Evolutionary conservation across 2,113 vertebrate species (phyloP).

Genomic region (Pseudois nayaur): DNA sequence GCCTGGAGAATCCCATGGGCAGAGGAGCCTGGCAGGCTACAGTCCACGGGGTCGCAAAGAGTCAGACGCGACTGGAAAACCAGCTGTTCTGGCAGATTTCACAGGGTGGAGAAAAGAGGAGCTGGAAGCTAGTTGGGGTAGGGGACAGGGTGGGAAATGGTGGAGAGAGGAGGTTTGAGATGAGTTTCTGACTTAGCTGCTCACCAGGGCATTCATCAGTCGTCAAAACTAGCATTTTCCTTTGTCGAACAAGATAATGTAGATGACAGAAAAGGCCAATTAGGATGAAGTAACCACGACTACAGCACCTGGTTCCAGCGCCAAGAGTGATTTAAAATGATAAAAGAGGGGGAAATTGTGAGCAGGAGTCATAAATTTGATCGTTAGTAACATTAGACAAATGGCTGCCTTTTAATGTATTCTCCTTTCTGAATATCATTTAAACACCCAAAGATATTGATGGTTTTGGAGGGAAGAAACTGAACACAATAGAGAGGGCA

Average conservation of each 20-base stretch:
- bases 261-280: background rate
- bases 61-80: background rate
- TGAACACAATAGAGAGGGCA: background rate
- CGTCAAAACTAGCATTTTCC: background rate
- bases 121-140: background rate
- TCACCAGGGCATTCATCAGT: background rate
- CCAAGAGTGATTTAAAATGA: slow-evolving; percentile 37
- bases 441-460: background rate
- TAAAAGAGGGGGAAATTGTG: background rate
- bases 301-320: background rate
- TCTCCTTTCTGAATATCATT: background rate
- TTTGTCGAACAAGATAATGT: slow-evolving; percentile 55
- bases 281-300: background rate
- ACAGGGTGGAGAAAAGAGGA: background rate
- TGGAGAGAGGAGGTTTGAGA: background rate
- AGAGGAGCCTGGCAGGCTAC: background rate
- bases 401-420: background rate
- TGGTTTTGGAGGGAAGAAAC: background rate
- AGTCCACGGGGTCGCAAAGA: background rate
- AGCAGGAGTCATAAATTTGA: background rate
- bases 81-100: background rate
- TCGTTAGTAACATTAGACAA: background rate
- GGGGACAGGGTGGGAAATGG: background rate
- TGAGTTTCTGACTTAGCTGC: background rate
- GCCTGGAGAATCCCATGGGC: background rate